Conservation (phyloP, 2,797 vertebrate genomes). For the Muraenolepis orangiensis region DNA sequence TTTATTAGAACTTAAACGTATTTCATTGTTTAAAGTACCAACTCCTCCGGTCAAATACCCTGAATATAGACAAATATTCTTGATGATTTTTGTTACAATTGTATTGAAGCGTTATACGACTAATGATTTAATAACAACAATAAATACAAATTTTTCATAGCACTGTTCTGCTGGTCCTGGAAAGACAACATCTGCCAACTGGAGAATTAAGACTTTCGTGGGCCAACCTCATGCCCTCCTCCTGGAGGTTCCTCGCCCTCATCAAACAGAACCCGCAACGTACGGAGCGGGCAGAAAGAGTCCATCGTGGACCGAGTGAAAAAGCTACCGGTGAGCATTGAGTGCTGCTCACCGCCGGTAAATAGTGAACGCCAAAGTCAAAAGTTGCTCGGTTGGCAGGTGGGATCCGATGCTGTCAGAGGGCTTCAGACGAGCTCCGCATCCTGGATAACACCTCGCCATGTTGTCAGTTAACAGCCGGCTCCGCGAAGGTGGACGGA, state of each 20-base stretch:
- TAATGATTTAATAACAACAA: neutral
- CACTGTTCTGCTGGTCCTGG: neutral
- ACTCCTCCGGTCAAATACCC: conserved; percentile 8
- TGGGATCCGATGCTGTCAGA: conserved; percentile 74
- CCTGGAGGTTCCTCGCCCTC: conserved; percentile 59
- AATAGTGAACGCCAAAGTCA: conserved; percentile 60
- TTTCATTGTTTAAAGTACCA: conserved; percentile 1
- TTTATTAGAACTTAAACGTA: neutral
- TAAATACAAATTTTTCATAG: neutral
- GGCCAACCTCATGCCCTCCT: conserved; percentile 70
- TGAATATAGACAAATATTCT: neutral
- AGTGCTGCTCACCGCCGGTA: conserved; percentile 67
- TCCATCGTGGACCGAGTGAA: conserved; percentile 66
- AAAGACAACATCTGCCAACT: conserved; percentile 53
- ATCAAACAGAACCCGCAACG: conserved; percentile 70
- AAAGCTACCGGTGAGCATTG: conserved; percentile 59
- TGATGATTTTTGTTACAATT: neutral
- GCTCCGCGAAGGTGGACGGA: conserved; percentile 66
- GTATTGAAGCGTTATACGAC: neutral
- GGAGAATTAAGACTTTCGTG: conserved; percentile 68
- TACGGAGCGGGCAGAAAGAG: conserved; percentile 57
- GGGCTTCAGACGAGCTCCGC: conserved; percentile 69
- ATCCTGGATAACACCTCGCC: conserved; percentile 73
- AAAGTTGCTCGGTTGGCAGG: conserved; percentile 77
- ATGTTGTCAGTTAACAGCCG: conserved; percentile 77